These are phyloP conservation scores for Andrena hattorfiana DNA, from an alignment of 2,888 invertebrate species.

Conservation along the genomic window DNA sequence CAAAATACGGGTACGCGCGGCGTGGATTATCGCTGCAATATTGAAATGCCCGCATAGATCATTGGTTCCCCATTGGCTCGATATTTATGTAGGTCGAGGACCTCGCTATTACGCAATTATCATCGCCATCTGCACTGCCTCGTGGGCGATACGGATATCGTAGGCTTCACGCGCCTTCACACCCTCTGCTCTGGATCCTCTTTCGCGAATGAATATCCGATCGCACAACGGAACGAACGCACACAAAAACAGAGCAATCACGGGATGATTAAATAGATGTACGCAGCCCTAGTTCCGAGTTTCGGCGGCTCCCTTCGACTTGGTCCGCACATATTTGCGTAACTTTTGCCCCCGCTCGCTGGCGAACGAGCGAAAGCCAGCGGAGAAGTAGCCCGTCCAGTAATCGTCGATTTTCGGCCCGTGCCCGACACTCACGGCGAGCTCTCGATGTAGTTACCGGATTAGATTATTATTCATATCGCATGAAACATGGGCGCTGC, in stretches of 20 bases:
- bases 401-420: slow-evolving; percentile 50
- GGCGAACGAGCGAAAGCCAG: slow-evolving; percentile 62
- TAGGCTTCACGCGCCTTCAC: slow-evolving; percentile 12
- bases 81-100: slow-evolving; percentile 38
- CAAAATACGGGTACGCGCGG: not conserved
- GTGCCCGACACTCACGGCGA: slow-evolving; percentile 48
- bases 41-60: slow-evolving; percentile 22
- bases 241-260: not conserved
- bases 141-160: slow-evolving; percentile 38
- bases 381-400: slow-evolving; percentile 26
- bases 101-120: slow-evolving; percentile 27
- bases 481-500: slow-evolving; percentile 84
- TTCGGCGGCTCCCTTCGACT: not conserved
- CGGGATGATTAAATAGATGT: not conserved
- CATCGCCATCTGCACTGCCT: slow-evolving; percentile 8
- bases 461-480: slow-evolving; percentile 82
- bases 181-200: not conserved
- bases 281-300: slow-evolving; percentile 7
- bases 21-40: slow-evolving; percentile 8
- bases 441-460: slow-evolving; percentile 70
- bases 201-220: not conserved
- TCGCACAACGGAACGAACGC: slow-evolving; percentile 1
- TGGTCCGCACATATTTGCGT: slow-evolving; percentile 70
- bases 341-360: slow-evolving; percentile 66
- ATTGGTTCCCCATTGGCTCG: slow-evolving; percentile 33